Conservation (phyloP, 2,888 invertebrate species). For the Nesidiocoris tenuis region DNA sequence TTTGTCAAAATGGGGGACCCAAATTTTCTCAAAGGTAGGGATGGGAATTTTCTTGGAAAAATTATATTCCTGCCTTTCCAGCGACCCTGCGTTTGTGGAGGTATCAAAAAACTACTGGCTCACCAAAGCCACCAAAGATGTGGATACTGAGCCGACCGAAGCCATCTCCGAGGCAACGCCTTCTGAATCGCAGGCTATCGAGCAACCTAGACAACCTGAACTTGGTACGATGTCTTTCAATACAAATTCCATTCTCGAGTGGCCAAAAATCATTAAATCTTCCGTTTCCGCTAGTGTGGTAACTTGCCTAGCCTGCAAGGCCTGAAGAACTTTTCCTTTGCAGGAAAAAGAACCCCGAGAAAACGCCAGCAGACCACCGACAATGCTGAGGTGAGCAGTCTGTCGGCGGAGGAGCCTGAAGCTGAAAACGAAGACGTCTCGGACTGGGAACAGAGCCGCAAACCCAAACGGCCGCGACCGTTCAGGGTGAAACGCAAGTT, state of each 20-base stretch:
- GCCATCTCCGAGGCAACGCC: no score
- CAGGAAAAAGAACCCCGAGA: constrained; percentile 32
- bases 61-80: neutral
- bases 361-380: constrained; percentile 1
- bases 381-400: neutral
- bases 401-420: constrained; percentile 10
- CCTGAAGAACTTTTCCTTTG: no score
- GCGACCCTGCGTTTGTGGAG: constrained; percentile 12
- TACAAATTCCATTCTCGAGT: no score
- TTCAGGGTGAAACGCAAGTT: neutral
- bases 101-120: constrained; percentile 29
- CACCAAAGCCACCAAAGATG: neutral
- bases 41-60: neutral
- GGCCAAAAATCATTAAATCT: no score
- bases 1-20: neutral
- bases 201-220: no score
- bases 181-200: no score
- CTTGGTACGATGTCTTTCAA: no score
- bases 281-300: no score
- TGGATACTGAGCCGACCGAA: no score
- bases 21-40: no score
- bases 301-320: no score
- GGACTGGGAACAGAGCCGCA: constrained; percentile 44
- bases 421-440: constrained; percentile 42
- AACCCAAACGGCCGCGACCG: neutral